These are phyloP conservation scores for Eueremaeus valkanovi DNA, from an alignment of 2,888 invertebrate genomes.

Conservation along the genomic window DNA sequence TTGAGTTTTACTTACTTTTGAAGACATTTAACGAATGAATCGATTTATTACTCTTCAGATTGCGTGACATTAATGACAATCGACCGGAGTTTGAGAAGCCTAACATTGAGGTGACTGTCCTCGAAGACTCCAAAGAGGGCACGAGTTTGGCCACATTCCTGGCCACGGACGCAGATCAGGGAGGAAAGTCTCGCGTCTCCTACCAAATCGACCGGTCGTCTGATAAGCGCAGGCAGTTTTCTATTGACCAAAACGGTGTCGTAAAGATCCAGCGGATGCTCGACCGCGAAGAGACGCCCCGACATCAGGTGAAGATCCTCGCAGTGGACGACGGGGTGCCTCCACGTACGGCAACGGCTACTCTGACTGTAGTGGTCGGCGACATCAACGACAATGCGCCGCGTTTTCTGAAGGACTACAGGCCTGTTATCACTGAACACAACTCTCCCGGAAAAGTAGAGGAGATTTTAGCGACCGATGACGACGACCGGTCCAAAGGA, in stretches of 20 bases:
- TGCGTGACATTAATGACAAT: slow-evolving; percentile 91
- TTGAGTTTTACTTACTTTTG: not conserved
- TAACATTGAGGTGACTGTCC: slow-evolving; percentile 84
- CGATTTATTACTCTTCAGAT: slow-evolving; percentile 51
- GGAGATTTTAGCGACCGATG: slow-evolving; percentile 86
- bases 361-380: slow-evolving; percentile 86
- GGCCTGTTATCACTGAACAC: slow-evolving; percentile 89
- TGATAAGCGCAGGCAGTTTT: slow-evolving; percentile 87
- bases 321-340: slow-evolving; percentile 92
- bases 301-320: slow-evolving; percentile 92
- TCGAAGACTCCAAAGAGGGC: slow-evolving; percentile 86
- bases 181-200: slow-evolving; percentile 51
- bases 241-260: slow-evolving; percentile 89
- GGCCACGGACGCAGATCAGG: slow-evolving; percentile 90
- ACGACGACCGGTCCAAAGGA: slow-evolving; percentile 86
- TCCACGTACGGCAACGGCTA: slow-evolving; percentile 88
- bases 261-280: slow-evolving; percentile 87
- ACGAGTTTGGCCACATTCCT: slow-evolving; percentile 87
- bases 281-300: slow-evolving; percentile 88
- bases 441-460: slow-evolving; percentile 85
- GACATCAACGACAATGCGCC: slow-evolving; percentile 95
- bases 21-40: too few relatives aligned
- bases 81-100: slow-evolving; percentile 81
- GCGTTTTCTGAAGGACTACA: slow-evolving; percentile 77
- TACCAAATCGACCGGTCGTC: slow-evolving; percentile 88